Evolutionary conservation across 2,888 invertebrate species (phyloP).

Genomic region (Ptychoptera contaminata): DNA sequence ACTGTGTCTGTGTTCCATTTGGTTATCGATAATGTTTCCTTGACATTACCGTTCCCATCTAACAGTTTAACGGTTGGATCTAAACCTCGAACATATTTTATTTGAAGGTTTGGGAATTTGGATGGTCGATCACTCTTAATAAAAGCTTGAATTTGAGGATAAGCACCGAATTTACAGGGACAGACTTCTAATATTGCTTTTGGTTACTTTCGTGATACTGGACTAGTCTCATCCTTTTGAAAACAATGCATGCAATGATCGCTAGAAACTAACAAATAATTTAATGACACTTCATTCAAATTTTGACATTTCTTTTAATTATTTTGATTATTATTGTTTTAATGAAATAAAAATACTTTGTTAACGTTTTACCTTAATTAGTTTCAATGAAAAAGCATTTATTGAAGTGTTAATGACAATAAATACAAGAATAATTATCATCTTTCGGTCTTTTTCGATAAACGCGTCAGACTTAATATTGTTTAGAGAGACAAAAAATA

Average conservation of each 20-base stretch:
- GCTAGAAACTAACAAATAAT: slow-evolving; percentile 1
- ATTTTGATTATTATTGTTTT: too few species aligned
- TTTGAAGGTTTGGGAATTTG: slow-evolving; percentile 80
- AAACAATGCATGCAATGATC: slow-evolving; percentile 62
- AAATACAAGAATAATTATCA: too few species aligned
- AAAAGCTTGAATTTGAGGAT: slow-evolving; percentile 97
- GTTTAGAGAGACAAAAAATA: too few species aligned
- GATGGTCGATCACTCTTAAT: slow-evolving; percentile 82
- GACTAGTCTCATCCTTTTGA: slow-evolving; percentile 51
- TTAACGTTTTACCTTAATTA: too few species aligned
- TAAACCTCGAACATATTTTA: slow-evolving; percentile 83
- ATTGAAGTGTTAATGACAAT: too few species aligned
- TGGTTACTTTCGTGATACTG: slow-evolving; percentile 62
- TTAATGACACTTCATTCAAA: too few species aligned
- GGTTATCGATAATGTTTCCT: slow-evolving; percentile 85
- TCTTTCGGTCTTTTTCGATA: too few species aligned
- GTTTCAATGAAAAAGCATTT: too few species aligned
- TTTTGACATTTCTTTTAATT: too few species aligned
- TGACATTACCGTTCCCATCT: slow-evolving; percentile 67
- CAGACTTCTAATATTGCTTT: slow-evolving; percentile 90
- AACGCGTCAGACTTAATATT: too few species aligned
- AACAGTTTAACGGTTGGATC: slow-evolving; percentile 88
- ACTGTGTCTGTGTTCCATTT: slow-evolving; percentile 99
- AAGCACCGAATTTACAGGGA: slow-evolving; percentile 94
- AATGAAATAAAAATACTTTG: too few species aligned